phyloP scores from a whole-genome alignment of 2,797 vertebrate genomes.

The Enteromius treurensis region DNA sequence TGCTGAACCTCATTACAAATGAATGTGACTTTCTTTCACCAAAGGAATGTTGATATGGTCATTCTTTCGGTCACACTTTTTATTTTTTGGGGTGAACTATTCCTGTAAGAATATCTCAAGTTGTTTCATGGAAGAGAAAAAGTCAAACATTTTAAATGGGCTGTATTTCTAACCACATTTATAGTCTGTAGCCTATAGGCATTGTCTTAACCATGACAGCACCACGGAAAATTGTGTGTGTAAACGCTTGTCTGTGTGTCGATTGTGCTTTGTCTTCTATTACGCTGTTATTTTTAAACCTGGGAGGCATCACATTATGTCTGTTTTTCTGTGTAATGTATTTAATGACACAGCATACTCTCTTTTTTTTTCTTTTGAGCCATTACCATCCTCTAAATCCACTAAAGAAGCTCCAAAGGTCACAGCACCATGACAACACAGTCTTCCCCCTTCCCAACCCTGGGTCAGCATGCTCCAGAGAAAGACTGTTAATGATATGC shows the following conservation, averaged over 20 bases:
- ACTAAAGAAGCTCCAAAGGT: constrained; percentile 25
- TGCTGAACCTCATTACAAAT: not conserved
- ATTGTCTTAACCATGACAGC: not conserved
- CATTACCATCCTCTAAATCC: constrained; percentile 48
- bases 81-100: not conserved
- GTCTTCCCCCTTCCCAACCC: not conserved
- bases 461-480: constrained; percentile 31
- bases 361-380: constrained; percentile 14
- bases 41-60: not conserved
- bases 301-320: constrained; percentile 22
- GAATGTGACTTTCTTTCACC: not conserved
- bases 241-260: not conserved
- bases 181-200: not conserved
- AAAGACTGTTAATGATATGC: constrained; percentile 24
- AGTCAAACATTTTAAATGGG: not conserved
- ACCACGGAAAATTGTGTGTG: not conserved
- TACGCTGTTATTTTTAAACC: constrained; percentile 29
- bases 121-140: not conserved
- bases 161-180: not conserved
- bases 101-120: not conserved
- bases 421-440: constrained; percentile 34
- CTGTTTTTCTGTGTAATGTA: constrained; percentile 42
- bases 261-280: constrained; percentile 25
- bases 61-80: not conserved
- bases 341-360: constrained; percentile 47